Percentiles rank a stretch among this genome's conserved stretches.
Evolutionary conservation across 2,888 invertebrate genomes (phyloP).

Genomic region (Asteroscopus sphinx): DNA sequence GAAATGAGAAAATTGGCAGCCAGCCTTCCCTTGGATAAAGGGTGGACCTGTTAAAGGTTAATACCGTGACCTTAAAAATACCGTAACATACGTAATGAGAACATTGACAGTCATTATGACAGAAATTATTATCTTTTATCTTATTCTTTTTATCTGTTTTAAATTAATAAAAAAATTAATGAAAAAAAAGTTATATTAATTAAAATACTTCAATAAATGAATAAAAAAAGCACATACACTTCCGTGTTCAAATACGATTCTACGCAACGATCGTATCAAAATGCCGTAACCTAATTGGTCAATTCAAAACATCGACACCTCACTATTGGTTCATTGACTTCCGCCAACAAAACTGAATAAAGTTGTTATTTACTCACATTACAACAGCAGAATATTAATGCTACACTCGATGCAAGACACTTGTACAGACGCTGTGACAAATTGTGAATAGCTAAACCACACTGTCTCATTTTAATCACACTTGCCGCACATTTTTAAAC

Average conservation of each 20-base stretch:
- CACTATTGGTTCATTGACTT: constrained; percentile 20
- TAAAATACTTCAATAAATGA: too few relatives aligned
- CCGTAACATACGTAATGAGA: too few relatives aligned
- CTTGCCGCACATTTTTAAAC: constrained; percentile 59
- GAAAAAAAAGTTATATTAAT: too few relatives aligned
- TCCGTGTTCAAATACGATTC: neutral
- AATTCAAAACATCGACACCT: neutral
- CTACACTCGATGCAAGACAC: constrained; percentile 62
- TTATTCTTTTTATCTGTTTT: constrained; percentile 18
- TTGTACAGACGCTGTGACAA: constrained; percentile 65
- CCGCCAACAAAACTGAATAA: constrained; percentile 9
- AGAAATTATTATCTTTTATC: too few relatives aligned
- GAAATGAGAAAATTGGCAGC: too few relatives aligned
- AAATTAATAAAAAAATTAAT: too few relatives aligned
- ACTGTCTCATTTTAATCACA: constrained; percentile 70
- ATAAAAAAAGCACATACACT: too few relatives aligned
- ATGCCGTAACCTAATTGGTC: constrained; percentile 26
- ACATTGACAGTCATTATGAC: too few relatives aligned
- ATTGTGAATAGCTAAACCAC: constrained; percentile 62
- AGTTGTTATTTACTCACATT: constrained; percentile 67
- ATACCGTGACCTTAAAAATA: too few relatives aligned
- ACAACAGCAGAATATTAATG: constrained; percentile 68
- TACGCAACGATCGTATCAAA: neutral
- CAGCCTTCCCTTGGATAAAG: too few relatives aligned
- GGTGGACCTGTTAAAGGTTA: too few relatives aligned